Conservation (phyloP, 2,113 vertebrate species). For the Epinephelus moara region DNA sequence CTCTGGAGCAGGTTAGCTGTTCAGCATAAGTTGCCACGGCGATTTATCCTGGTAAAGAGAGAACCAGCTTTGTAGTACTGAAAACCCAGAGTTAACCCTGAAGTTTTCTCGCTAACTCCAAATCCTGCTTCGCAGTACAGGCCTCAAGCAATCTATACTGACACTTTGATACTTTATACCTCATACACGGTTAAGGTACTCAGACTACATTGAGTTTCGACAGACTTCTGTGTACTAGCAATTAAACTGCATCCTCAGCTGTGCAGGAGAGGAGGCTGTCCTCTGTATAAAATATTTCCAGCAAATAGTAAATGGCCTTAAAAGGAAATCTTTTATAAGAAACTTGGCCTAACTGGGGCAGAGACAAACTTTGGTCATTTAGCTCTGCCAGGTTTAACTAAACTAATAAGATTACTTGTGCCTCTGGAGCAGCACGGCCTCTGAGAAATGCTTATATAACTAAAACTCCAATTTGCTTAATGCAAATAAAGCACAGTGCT, state of each 20-base stretch:
- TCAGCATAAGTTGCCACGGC: no score
- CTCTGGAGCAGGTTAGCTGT: no score
- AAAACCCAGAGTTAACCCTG: no score
- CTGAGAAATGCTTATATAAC: constrained; percentile 65
- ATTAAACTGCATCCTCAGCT: not conserved
- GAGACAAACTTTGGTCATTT: constrained; percentile 66
- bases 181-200: not conserved
- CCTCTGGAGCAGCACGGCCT: constrained; percentile 46
- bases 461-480: constrained; percentile 68
- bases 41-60: no score
- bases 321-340: not conserved
- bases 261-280: not conserved
- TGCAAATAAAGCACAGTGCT: constrained; percentile 63
- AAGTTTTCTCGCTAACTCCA: no score
- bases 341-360: constrained; percentile 31
- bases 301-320: not conserved
- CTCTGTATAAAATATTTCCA: constrained; percentile 13
- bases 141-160: not conserved
- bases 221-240: not conserved
- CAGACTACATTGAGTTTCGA: not conserved
- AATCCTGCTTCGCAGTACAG: no score
- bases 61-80: no score
- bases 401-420: constrained; percentile 67
- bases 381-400: constrained; percentile 65
- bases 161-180: not conserved